Conservation (phyloP, 2,797 vertebrate species). For the Neosalanx taihuensis region DNA sequence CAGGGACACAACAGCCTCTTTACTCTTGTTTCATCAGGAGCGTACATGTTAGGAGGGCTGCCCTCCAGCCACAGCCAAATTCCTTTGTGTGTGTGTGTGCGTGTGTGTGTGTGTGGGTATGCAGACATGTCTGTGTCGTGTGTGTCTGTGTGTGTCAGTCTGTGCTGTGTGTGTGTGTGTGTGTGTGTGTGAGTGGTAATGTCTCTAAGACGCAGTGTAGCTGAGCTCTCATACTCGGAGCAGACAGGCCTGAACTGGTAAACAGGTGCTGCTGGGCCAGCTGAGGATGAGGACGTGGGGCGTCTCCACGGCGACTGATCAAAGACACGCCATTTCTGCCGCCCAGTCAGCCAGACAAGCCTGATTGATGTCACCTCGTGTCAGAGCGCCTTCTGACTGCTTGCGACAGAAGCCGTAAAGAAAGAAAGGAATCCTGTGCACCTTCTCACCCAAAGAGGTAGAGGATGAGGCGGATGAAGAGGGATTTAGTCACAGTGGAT, state of each 20-base stretch:
- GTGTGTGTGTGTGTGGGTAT: conserved; percentile 29
- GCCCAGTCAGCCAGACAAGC: conserved; percentile 62
- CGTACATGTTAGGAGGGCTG: conserved; percentile 33
- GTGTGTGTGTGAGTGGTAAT: conserved; percentile 20
- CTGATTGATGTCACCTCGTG: conserved; percentile 71
- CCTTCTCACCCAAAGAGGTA: conserved; percentile 4
- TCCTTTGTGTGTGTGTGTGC: conserved; percentile 56
- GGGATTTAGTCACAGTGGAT: conserved; percentile 15
- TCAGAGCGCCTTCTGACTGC: conserved; percentile 57
- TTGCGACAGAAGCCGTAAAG: conserved; percentile 34
- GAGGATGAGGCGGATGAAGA: background rate
- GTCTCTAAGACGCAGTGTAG: conserved; percentile 47
- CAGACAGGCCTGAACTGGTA: conserved; percentile 73
- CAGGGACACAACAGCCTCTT: conserved; percentile 5
- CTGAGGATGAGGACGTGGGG: conserved; percentile 72
- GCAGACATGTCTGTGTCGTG: no score
- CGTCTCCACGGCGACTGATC: conserved; percentile 69
- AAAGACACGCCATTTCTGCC: conserved; percentile 67
- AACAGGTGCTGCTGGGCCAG: conserved; percentile 73
- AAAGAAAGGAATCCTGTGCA: conserved; percentile 21
- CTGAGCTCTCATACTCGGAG: conserved; percentile 50
- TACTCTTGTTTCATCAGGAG: conserved; percentile 24
- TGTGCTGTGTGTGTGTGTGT: conserved; percentile 21
- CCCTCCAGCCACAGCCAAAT: conserved; percentile 41
- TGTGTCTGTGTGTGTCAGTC: conserved; percentile 23